Base-by-base conservation (phyloP, 1,140 invertebrate species). In the Thaumetopoea pityocampa region DNA sequence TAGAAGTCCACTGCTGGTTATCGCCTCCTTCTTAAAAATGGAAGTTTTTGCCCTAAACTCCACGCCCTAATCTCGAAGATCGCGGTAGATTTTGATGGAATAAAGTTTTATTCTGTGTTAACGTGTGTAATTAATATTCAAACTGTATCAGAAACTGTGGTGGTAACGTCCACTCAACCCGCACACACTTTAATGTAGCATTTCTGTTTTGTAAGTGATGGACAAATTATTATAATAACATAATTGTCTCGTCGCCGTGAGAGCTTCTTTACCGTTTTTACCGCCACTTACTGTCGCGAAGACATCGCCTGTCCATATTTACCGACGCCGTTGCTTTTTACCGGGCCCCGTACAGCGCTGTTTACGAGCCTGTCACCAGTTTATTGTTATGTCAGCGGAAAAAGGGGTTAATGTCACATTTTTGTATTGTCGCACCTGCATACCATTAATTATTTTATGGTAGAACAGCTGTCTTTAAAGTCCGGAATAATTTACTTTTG, bases 261-360 rank as follows among this genome's bases (percentile, higher is more conserved):
- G 52, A 65, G 60, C 42, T 22, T 69, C 60, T 68, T 63, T 34
- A 55, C 51, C 36, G 12, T 36, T 57, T 47, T 38, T 51, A 35
- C 38, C 46, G 37, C 38, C 53, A 42, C 12, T 47, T 51, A 35
- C 35, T 44, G 41, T 45, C 53, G 38, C 36, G 53, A 53, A 64
- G 58, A 69, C 74, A 73, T 82, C 49, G 68, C 62, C 61, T 78
- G 76, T 74, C 73, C 63, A 65, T 74, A 68, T 82, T 82, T 82
- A 82, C 69, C 44, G 66, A 35, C 55, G 40, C 70, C 74, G 64
- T 83, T 71, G 53, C 62, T 71, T 83, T 83, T 83, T 80, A 83
- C 62, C 60, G 19, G 69, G 56, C 47, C 50, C 69, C 63, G 55
- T 80, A 67, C 24, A 38, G 41, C 32, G 50, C 59, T 76, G 66